Evolutionary conservation across 2,888 invertebrate genomes (phyloP), one percentile per base, ranked within the genome.

Genomic region (Thereva nobilitata): DNA sequence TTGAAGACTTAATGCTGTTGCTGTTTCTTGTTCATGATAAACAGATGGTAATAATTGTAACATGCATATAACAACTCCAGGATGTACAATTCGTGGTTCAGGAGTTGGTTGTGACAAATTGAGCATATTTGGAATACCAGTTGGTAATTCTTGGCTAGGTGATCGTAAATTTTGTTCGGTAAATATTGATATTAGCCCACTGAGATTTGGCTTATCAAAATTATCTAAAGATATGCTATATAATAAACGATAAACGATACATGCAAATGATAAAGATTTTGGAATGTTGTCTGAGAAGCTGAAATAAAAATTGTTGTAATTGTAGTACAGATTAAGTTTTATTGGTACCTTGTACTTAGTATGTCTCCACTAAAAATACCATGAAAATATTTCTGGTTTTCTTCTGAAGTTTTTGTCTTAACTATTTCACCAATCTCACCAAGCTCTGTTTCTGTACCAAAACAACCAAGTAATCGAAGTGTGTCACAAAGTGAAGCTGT

Each of bases 151-250:
- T 64, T 77, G 78, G 69, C 75, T 77, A 3, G 80, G 80, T 4
- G 80, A 80, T 12, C 77, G 75, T 40, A 76, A 68, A 40, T 68
- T 70, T 6, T 75, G 71, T 41, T 80, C 79, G 52, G 73, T 75
- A 40, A 80, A 77, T 8, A 79, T 71, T 7, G 77, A 86, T 4
- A 89, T 82, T 37, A 89, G 84, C 9, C 88, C 88, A 55, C 86
- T 87, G 71, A 89, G 84, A 66, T 88, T 89, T 0, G 91, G 92
- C 81, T 93, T 93, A 78, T 98, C 98, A 80, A 95, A 97, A 52
- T 93, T 89, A 81, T 99, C 98, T 72, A 97, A 84, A 0, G 97
- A 95, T 75, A 97, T 92, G 80, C 98, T 97, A 78, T 98, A 97
- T 10, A 99, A 83, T 64, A 96, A 84, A 67, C 97, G 86, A 73